Conservation (phyloP, 92 coral and sea anemone species). For the Porites divaricata region DNA sequence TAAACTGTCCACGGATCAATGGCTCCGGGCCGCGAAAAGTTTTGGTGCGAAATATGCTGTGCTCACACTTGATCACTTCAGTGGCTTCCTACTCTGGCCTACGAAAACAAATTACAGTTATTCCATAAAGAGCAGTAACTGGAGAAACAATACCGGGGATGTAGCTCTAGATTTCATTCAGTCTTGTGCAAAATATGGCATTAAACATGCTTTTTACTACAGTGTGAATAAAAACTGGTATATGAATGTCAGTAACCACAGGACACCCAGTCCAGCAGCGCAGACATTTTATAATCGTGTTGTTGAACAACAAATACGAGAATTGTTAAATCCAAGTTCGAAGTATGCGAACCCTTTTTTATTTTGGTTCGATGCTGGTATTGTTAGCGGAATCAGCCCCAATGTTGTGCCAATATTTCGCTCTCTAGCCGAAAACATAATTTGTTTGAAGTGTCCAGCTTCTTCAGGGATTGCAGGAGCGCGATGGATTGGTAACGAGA, state of each 20-base stretch:
- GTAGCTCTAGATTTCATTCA: slow-evolving; percentile 70
- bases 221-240: slow-evolving; percentile 79
- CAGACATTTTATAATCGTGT: slow-evolving; percentile 46
- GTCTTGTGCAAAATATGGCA: slow-evolving; percentile 65
- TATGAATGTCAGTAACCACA: slow-evolving; percentile 65
- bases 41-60: slow-evolving; percentile 80
- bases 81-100: slow-evolving; percentile 87
- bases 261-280: slow-evolving; percentile 33
- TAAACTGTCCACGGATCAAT: slow-evolving; percentile 77
- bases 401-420: slow-evolving; percentile 71
- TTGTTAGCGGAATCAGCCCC: slow-evolving; percentile 64
- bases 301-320: slow-evolving; percentile 57
- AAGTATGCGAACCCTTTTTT: slow-evolving; percentile 70
- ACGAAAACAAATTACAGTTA: slow-evolving; percentile 70
- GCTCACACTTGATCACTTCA: slow-evolving; percentile 76
- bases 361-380: slow-evolving; percentile 81
- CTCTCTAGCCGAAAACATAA: slow-evolving; percentile 55
- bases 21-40: slow-evolving; percentile 74
- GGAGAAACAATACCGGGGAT: slow-evolving; percentile 78
- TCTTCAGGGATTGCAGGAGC: slow-evolving; percentile 68
- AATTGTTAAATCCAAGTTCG: slow-evolving; percentile 55
- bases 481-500: slow-evolving; percentile 84
- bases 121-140: slow-evolving; percentile 65
- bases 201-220: slow-evolving; percentile 70
- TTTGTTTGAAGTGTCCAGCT: slow-evolving; percentile 75